Conservation (phyloP, 2,888 invertebrate genomes). For the Matsumyia berberina region DNA sequence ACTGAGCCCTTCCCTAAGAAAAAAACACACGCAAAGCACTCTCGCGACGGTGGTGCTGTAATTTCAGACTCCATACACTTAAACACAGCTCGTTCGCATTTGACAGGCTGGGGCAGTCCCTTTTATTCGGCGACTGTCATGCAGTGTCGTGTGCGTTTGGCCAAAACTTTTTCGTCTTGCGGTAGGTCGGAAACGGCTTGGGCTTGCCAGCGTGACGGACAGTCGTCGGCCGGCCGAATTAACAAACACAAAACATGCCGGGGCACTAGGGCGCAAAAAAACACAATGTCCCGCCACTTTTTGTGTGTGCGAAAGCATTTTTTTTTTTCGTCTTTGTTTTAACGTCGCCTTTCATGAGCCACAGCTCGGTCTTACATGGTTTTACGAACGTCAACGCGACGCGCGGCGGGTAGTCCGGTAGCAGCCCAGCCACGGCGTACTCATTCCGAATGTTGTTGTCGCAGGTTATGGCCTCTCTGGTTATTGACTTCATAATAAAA, state of each 20-base stretch:
- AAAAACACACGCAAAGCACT: too few relatives aligned
- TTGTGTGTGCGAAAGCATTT: slow-evolving; percentile 8
- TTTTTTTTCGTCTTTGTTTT: slow-evolving; percentile 12
- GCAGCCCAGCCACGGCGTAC: slow-evolving; percentile 34
- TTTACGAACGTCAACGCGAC: slow-evolving; percentile 46
- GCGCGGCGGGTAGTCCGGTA: slow-evolving; percentile 45
- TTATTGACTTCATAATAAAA: slow-evolving; percentile 63
- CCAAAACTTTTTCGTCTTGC: slow-evolving; percentile 24
- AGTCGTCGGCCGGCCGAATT: slow-evolving; percentile 31
- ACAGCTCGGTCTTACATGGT: slow-evolving; percentile 46
- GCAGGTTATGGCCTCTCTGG: slow-evolving; percentile 68
- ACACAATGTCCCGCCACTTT: slow-evolving; percentile 18
- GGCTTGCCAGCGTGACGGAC: slow-evolving; percentile 16
- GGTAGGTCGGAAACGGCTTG: slow-evolving; percentile 33
- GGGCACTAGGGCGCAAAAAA: slow-evolving; percentile 13
- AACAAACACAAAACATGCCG: slow-evolving; percentile 27
- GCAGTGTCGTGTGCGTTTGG: neutral
- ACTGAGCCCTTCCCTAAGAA: too few relatives aligned
- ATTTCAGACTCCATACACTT: too few relatives aligned
- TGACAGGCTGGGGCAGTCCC: neutral
- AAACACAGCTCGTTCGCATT: neutral
- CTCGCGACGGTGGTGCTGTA: too few relatives aligned
- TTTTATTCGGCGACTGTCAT: slow-evolving; percentile 11
- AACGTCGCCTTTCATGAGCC: slow-evolving; percentile 28
- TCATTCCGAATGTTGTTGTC: slow-evolving; percentile 64